Conservation (phyloP, 2,888 invertebrate genomes). For the Chesias legatella region DNA sequence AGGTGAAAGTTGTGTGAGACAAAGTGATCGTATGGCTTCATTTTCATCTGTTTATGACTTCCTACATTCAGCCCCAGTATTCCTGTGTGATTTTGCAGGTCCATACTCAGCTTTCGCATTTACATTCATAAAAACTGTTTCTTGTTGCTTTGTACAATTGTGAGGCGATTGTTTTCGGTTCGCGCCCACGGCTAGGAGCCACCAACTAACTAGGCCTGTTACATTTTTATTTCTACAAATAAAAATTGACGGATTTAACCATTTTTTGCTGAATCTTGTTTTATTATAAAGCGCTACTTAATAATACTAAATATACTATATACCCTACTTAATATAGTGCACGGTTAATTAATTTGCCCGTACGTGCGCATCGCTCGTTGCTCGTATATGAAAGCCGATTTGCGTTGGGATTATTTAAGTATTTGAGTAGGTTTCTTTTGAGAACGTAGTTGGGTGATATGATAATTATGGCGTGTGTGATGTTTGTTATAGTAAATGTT, state of each 20-base stretch:
- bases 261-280: constrained; percentile 8
- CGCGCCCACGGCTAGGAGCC: too few relatives aligned
- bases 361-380: background rate
- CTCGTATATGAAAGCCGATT: constrained; percentile 6
- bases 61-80: too few relatives aligned
- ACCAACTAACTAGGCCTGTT: background rate
- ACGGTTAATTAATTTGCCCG: background rate
- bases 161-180: too few relatives aligned
- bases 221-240: constrained; percentile 4
- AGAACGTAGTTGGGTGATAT: constrained; percentile 22
- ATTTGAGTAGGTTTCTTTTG: constrained; percentile 19
- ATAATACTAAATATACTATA: too few relatives aligned
- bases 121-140: too few relatives aligned
- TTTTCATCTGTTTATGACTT: too few relatives aligned
- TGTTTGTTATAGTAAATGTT: constrained; percentile 23
- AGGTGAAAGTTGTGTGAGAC: too few relatives aligned
- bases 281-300: constrained; percentile 5
- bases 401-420: constrained; percentile 20
- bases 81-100: too few relatives aligned
- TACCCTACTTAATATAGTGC: background rate
- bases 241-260: constrained; percentile 6
- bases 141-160: too few relatives aligned
- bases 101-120: too few relatives aligned
- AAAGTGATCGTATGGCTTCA: too few relatives aligned
- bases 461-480: constrained; percentile 24